A percentile compares a stretch with the other conserved stretches of the same genome.
phyloP scores from a whole-genome alignment of 2,113 vertebrate genomes.

The Pedionomus torquatus region DNA sequence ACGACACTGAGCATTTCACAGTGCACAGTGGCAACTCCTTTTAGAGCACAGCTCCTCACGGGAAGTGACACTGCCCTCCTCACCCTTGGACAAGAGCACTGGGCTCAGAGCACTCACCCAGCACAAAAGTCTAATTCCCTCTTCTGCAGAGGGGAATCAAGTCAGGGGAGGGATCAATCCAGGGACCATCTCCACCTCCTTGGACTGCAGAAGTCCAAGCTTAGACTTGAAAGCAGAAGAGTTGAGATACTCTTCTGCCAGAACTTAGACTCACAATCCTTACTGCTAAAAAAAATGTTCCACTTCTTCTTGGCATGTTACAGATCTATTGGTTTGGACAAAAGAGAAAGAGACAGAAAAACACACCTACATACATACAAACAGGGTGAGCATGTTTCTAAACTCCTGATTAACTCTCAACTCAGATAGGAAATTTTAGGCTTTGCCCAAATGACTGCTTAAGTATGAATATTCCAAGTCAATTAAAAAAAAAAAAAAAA shows the following conservation, averaged over 20 bases:
- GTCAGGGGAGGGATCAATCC: too few species aligned
- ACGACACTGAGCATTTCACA: neutral
- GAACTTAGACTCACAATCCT: neutral
- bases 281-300: neutral
- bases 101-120: neutral
- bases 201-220: too few species aligned
- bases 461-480: neutral
- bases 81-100: neutral
- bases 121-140: neutral
- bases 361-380: neutral
- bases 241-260: neutral
- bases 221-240: neutral
- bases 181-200: too few species aligned
- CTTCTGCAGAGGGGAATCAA: neutral
- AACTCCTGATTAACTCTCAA: neutral
- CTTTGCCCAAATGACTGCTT: neutral
- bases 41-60: accelerated
- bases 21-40: neutral
- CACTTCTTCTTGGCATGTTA: neutral
- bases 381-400: neutral
- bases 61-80: neutral
- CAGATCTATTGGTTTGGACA: neutral
- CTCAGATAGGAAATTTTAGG: neutral
- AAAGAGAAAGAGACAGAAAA: neutral
- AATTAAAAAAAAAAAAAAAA: neutral